Percentiles rank a stretch among this genome's conserved stretches.
Conservation (phyloP, 2,888 invertebrate genomes). For the Platycnemis pennipes region DNA sequence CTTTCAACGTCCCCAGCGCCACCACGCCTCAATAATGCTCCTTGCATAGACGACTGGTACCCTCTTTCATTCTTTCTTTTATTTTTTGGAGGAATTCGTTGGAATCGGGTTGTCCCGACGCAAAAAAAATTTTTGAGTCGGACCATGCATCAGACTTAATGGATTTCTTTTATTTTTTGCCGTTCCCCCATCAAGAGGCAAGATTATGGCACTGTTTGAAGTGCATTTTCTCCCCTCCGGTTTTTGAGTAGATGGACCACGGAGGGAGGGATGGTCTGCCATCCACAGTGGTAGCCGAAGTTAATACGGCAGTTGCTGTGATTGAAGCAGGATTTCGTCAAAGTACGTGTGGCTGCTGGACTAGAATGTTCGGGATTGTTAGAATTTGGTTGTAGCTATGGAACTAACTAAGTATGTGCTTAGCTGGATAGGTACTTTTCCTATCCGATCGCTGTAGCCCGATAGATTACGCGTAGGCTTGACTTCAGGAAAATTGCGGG, state of each 20-base stretch:
- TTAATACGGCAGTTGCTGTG: not conserved
- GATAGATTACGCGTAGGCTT: no score
- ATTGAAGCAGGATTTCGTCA: not conserved
- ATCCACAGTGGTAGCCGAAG: not conserved
- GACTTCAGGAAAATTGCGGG: no score
- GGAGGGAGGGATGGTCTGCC: not conserved
- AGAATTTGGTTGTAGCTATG: not conserved
- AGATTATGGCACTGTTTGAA: not conserved
- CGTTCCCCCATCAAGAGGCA: not conserved
- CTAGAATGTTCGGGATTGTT: not conserved
- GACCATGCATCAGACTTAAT: not conserved
- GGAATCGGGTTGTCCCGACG: not conserved
- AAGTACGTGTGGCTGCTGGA: no score
- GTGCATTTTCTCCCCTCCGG: not conserved
- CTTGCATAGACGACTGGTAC: not conserved
- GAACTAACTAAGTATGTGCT: no score
- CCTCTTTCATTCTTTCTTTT: not conserved
- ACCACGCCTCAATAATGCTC: not conserved
- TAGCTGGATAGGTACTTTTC: no score
- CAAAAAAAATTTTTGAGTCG: not conserved
- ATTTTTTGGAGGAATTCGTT: not conserved
- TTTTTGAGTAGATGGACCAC: not conserved
- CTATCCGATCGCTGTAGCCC: no score
- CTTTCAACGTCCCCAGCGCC: not conserved
- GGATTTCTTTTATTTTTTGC: not conserved